Conservation (phyloP, 2,888 invertebrate genomes). For the Agriopis aurantiaria region DNA sequence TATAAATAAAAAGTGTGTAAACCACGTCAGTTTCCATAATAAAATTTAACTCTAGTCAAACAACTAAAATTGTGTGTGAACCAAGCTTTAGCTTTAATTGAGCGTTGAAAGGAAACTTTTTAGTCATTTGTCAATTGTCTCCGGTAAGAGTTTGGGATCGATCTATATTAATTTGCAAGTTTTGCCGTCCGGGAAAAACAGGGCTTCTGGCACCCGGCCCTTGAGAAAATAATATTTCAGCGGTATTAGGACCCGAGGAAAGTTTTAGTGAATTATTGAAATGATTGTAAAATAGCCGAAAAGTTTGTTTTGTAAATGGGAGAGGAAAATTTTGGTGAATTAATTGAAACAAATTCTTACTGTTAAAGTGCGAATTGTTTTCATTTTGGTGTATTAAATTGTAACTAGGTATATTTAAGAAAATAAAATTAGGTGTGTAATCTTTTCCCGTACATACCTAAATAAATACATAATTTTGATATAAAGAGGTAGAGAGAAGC, state of each 20-base stretch:
- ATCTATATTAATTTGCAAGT: conserved; percentile 47
- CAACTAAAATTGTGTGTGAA: conserved; percentile 16
- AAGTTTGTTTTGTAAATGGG: conserved; percentile 17
- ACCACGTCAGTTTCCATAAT: too few relatives aligned
- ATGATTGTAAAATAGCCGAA: conserved; percentile 28
- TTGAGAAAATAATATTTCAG: conserved; percentile 30
- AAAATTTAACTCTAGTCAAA: too few relatives aligned
- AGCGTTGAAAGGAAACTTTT: conserved; percentile 56
- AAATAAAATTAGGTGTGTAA: too few relatives aligned
- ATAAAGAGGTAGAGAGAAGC: too few relatives aligned
- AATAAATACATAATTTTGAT: too few relatives aligned
- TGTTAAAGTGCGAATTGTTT: background rate
- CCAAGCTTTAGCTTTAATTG: conserved; percentile 55
- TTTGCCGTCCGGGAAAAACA: conserved; percentile 32
- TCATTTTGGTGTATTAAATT: background rate
- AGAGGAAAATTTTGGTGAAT: conserved; percentile 8
- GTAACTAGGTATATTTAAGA: too few relatives aligned
- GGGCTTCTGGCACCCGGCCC: conserved; percentile 27
- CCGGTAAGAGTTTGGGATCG: conserved; percentile 36
- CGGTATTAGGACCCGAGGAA: conserved; percentile 26
- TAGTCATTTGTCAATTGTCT: conserved; percentile 53
- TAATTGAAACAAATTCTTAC: conserved; percentile 18
- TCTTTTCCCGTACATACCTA: too few relatives aligned
- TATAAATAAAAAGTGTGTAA: too few relatives aligned
- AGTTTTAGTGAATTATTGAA: conserved; percentile 33